phyloP scores from a whole-genome alignment of 2,797 vertebrate species.

The Gastrophryne carolinensis region DNA sequence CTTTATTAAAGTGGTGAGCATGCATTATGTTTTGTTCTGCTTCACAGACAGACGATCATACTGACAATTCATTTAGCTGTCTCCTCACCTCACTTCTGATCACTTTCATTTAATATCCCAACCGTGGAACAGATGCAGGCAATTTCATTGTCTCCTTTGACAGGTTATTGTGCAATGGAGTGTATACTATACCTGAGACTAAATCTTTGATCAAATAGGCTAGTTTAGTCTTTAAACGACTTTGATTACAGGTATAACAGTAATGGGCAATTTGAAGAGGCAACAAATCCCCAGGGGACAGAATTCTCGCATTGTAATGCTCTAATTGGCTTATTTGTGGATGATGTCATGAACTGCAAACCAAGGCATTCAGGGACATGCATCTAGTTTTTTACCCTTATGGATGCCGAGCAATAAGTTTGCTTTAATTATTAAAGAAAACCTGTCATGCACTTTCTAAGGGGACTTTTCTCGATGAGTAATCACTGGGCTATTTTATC shows the following conservation, averaged over 20 bases:
- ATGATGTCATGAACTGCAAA: slow-evolving; percentile 19
- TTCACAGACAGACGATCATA: slow-evolving; percentile 22
- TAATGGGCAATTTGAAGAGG: slow-evolving; percentile 33
- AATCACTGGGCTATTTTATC: no score
- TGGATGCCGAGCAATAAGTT: not conserved
- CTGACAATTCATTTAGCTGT: slow-evolving; percentile 36
- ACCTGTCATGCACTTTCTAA: no score
- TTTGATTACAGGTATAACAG: slow-evolving; percentile 24
- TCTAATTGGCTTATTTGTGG: slow-evolving; percentile 41
- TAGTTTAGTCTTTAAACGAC: slow-evolving; percentile 28
- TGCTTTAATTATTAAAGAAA: not conserved
- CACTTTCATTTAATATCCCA: slow-evolving; percentile 30
- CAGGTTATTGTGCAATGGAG: slow-evolving; percentile 31
- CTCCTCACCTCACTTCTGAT: slow-evolving; percentile 27
- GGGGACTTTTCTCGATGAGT: no score
- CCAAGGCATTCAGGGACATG: slow-evolving; percentile 30
- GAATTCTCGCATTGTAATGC: not conserved
- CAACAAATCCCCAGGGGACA: slow-evolving; percentile 15
- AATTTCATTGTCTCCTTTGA: slow-evolving; percentile 36
- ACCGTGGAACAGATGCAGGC: slow-evolving; percentile 30
- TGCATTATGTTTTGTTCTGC: slow-evolving; percentile 34
- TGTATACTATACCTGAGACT: slow-evolving; percentile 26
- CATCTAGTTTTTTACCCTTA: not conserved
- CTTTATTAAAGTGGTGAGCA: slow-evolving; percentile 15
- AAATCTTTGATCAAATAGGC: slow-evolving; percentile 33